phyloP scores from a whole-genome alignment of 2,797 vertebrate genomes.

The Pelobates cultripes region DNA sequence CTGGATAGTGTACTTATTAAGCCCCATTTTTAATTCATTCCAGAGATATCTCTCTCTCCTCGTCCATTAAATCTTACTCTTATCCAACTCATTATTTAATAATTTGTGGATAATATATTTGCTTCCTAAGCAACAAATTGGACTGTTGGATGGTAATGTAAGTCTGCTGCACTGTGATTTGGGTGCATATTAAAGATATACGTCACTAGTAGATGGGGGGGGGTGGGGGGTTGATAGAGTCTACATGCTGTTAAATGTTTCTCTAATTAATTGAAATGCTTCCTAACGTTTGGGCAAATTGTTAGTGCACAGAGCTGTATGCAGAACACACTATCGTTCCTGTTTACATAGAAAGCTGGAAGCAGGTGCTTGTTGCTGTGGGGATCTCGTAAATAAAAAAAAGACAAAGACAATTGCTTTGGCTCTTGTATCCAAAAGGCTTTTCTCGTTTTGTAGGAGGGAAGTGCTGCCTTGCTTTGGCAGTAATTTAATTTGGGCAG shows the following conservation, averaged over 20 bases:
- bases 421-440: not conserved
- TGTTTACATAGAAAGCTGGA: conserved; percentile 15
- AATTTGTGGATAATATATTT: not conserved
- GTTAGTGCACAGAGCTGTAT: too few relatives aligned
- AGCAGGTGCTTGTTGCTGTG: conserved; percentile 42
- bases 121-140: conserved; percentile 26
- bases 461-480: not conserved
- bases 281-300: not conserved
- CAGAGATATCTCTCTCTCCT: not conserved
- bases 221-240: not conserved
- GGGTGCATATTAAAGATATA: not conserved
- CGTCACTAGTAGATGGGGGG: not conserved
- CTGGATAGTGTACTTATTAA: too few relatives aligned
- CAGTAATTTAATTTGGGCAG: not conserved
- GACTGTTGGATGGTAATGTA: not conserved
- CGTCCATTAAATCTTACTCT: not conserved
- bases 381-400: conserved; percentile 25
- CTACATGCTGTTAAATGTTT: not conserved
- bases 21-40: too few relatives aligned
- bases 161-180: not conserved
- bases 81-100: not conserved
- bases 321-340: not conserved
- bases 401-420: not conserved
- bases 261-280: conserved; percentile 31
- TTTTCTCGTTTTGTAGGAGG: not conserved